Base-by-base conservation (phyloP, 2,113 vertebrate species). In the Mus musculus region DNA sequence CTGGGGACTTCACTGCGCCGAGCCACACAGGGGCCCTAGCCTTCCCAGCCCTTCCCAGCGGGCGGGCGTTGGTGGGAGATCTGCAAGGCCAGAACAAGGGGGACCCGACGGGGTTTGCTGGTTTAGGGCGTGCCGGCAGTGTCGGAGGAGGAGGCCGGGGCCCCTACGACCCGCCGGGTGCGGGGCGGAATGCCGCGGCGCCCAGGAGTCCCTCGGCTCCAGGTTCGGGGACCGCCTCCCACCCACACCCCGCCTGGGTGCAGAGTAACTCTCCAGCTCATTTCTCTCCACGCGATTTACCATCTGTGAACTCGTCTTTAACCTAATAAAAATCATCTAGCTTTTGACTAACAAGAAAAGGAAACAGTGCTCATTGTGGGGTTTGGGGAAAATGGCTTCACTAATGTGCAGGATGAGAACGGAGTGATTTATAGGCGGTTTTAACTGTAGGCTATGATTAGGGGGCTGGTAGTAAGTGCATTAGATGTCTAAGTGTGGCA, bases 371-470 rank as follows among this genome's bases (percentile, higher is more conserved):
- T 99, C 98, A 99, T 99, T 99, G 99, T 99, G 99, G 99, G 99
- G 99, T 98, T 99, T 99, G 99, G 98, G 99, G 99, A 98, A 99
- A 99, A 99, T 99, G 99, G 99, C 99, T 99, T 99, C 97, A 95
- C 99, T 99, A 99, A 99, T 99, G 99, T 99, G 99, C 99, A 98
- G 99, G 99, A 99, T 99, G 99, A 99, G 98, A 98, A 98, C 97
- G 96, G 98, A 98, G 99, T 99, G 99, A 99, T 99, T 99, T 99
- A 99, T 99, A 99, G 99, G 99, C 98, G 98, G 98, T 99, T 99
- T 99, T 99, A 98, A 99, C 99, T 97, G 99, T 99, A 99, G 99
- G 99, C 99, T 99, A 99, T 99, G 99, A 99, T 99, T 99, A 99
- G 99, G 99, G 98, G 99, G 99, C 98, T 98, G 99, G 98, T 99